Percentiles rank a stretch among this genome's conserved stretches.
Conservation (phyloP, 2,113 vertebrate genomes). For the Eulacestoma nigropectus region DNA sequence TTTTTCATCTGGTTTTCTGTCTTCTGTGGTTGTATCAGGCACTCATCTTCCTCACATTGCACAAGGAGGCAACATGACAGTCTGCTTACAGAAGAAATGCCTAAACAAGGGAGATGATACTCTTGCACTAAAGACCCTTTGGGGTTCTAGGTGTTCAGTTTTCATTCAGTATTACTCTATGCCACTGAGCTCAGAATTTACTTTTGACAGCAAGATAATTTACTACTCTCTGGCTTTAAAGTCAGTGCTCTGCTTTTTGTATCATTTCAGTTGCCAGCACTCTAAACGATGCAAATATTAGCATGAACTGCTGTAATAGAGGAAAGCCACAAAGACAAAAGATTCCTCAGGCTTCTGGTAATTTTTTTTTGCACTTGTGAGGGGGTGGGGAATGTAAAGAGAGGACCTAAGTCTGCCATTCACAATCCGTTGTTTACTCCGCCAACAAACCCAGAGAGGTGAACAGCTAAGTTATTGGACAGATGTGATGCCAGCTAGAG, state of each 20-base stretch:
- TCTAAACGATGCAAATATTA: background rate
- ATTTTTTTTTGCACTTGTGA: background rate
- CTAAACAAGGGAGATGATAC: background rate
- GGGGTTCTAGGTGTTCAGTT: background rate
- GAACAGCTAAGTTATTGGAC: background rate
- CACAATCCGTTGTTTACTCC: background rate
- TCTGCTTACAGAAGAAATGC: background rate
- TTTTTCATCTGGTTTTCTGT: background rate
- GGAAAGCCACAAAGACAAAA: background rate
- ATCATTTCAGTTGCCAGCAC: background rate
- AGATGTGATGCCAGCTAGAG: background rate
- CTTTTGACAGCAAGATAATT: background rate
- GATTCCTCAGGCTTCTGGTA: background rate
- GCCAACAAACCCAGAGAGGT: background rate
- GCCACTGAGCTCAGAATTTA: background rate
- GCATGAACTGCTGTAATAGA: background rate
- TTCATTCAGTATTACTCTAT: background rate
- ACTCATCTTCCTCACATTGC: background rate
- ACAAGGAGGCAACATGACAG: background rate
- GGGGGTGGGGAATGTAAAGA: background rate
- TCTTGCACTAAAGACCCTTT: background rate
- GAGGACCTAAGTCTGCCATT: background rate
- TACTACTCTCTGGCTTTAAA: background rate
- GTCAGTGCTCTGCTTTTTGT: background rate
- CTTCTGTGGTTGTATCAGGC: background rate